Evolutionary conservation across 1,140 invertebrate species (phyloP).

Genomic region (Drosophila tsacasi): DNA sequence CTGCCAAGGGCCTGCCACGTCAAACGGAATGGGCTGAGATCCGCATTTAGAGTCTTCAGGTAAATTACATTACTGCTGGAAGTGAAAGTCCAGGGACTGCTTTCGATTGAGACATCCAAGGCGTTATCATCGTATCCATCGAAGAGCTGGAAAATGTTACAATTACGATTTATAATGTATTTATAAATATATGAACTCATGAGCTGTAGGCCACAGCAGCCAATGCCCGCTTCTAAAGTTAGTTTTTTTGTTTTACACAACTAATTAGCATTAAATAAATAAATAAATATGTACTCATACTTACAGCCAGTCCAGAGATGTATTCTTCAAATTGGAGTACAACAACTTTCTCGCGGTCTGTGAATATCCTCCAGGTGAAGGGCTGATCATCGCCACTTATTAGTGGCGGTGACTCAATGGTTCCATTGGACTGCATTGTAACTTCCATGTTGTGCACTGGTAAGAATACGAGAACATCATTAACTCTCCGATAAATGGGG

Average conservation of each 20-base stretch:
- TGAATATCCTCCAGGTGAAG: conserved; percentile 71
- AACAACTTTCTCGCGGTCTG: conserved; percentile 32
- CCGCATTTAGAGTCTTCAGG: conserved; percentile 86
- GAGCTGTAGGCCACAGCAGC: no score
- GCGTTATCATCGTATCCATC: conserved; percentile 90
- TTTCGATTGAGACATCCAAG: conserved; percentile 85
- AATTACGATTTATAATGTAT: neutral
- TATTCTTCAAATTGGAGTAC: conserved; percentile 63
- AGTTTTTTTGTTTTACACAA: no score
- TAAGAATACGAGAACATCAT: neutral
- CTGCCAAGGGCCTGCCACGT: conserved; percentile 86
- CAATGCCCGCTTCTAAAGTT: no score
- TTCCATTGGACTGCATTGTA: conserved; percentile 85
- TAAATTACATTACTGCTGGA: conserved; percentile 89
- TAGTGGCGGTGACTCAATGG: conserved; percentile 90
- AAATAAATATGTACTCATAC: neutral
- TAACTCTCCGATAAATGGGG: neutral
- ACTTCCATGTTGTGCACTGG: conserved; percentile 67
- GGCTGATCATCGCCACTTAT: conserved; percentile 46
- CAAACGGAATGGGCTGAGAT: conserved; percentile 87
- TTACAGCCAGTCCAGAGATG: conserved; percentile 62
- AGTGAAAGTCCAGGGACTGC: conserved; percentile 86
- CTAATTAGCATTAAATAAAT: no score
- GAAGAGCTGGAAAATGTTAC: conserved; percentile 54
- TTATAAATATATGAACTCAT: no score